A percentile compares a stretch with the other conserved stretches of the same genome.
phyloP scores from a whole-genome alignment of 2,888 invertebrate genomes.

The Germaria angustata region DNA sequence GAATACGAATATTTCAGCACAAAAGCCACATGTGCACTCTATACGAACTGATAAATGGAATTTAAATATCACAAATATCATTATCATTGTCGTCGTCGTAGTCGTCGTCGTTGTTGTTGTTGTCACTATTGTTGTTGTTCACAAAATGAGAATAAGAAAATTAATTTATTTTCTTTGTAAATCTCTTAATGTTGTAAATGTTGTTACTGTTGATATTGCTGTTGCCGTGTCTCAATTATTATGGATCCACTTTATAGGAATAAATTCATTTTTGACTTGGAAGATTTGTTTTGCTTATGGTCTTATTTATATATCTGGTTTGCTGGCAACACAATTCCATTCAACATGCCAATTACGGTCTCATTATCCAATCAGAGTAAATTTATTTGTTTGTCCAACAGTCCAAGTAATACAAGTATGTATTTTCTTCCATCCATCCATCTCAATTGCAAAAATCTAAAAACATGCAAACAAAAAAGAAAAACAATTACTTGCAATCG shows the following conservation, averaged over 20 bases:
- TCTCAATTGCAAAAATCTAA: slow-evolving; percentile 46
- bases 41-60: slow-evolving; percentile 24
- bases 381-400: slow-evolving; percentile 80
- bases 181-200: not conserved
- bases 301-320: slow-evolving; percentile 75
- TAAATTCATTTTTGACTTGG: slow-evolving; percentile 49
- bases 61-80: slow-evolving; percentile 50
- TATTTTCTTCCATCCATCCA: slow-evolving; percentile 41
- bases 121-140: not conserved
- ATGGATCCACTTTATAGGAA: slow-evolving; percentile 27
- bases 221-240: slow-evolving; percentile 44
- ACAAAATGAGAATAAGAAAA: not conserved
- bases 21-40: slow-evolving; percentile 38
- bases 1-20: not conserved
- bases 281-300: slow-evolving; percentile 59
- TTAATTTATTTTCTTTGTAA: slow-evolving; percentile 15
- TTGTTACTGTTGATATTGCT: slow-evolving; percentile 19
- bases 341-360: slow-evolving; percentile 80
- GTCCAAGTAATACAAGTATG: slow-evolving; percentile 63
- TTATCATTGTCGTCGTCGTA: slow-evolving; percentile 7
- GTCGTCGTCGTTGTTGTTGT: not conserved
- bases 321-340: slow-evolving; percentile 81
- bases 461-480: slow-evolving; percentile 7
- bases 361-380: slow-evolving; percentile 80
- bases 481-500: not conserved